Percentiles rank a stretch among this genome's conserved stretches.
These are phyloP conservation scores for Drosophila baimaii DNA, from an alignment of 1,140 invertebrate species.

Conservation along the genomic window DNA sequence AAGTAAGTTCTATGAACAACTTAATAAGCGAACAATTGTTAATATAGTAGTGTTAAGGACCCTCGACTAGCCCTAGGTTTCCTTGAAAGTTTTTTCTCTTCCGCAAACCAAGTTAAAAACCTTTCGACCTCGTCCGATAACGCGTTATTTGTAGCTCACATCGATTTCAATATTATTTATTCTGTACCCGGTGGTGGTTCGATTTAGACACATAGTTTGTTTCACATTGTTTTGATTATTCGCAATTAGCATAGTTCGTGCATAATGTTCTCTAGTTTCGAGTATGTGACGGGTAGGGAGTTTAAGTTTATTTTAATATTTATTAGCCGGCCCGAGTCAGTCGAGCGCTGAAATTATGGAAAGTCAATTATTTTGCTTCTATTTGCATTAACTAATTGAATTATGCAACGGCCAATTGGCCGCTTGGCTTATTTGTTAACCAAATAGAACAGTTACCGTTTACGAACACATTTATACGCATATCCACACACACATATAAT, in stretches of 20 bases:
- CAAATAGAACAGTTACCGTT: conserved; percentile 54
- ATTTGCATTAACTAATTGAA: conserved; percentile 68
- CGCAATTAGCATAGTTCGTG: conserved; percentile 54
- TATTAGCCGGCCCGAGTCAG: conserved; percentile 19
- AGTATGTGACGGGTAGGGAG: conserved; percentile 57
- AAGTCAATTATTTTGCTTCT: conserved; percentile 70
- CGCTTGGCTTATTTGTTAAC: conserved; percentile 60
- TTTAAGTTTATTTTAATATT: conserved; percentile 58
- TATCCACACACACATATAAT: conserved; percentile 52
- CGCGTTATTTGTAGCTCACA: conserved; percentile 1
- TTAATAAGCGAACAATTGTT: conserved; percentile 73
- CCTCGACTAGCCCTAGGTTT: conserved; percentile 41
- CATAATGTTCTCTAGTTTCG: conserved; percentile 36
- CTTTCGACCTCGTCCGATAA: conserved; percentile 58
- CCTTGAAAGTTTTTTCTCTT: conserved; percentile 80
- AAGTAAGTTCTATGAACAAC: conserved; percentile 96
- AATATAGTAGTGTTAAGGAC: conserved; percentile 41
- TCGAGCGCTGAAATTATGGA: conserved; percentile 37
- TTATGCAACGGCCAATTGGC: conserved; percentile 56
- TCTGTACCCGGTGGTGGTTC: conserved; percentile 41
- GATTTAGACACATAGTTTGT: conserved; percentile 39
- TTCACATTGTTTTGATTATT: conserved; percentile 40
- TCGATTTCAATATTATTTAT: conserved; percentile 46
- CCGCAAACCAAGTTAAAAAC: conserved; percentile 60
- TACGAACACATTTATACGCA: conserved; percentile 50